Evolutionary conservation across 2,888 invertebrate species (phyloP), one percentile per base, ranked within the genome.

Genomic region (Seira musarum): DNA sequence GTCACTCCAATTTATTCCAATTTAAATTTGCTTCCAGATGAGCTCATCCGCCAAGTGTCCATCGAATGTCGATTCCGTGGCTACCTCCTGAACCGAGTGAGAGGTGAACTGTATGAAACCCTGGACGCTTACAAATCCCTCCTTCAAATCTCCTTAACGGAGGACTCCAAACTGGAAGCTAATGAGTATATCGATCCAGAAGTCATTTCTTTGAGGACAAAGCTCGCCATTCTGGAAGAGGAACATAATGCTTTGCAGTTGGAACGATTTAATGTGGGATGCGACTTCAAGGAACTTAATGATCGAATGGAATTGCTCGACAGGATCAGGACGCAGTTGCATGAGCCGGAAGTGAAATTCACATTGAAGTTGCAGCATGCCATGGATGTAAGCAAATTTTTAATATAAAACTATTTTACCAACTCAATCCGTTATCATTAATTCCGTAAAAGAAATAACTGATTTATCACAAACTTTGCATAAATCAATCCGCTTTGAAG

Each of bases 51-150:
- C 8, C 73, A 82, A 78, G 73, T 78, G 21, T 64, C 78, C 0
- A 15, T 74, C 3, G 73, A 65, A 24, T 69, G 72, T 30, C 69
- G 78, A 1, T 72, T 72, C 22, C 66, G 81, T 21, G 81, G 69
- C 25, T 82, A 73, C 30, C 5, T 82, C n/a, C 70, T 82, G 8
- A 69, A 78, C 21, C 63, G 78, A 13, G 70, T 78, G 15, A 73
- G 81, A n/a, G 81, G 81, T 3, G 81, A 82, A 63, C 61, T 82
- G 61, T 69, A 70, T 19, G 49, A 82, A 63, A 82, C 81, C 8
- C 46, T 81, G 17, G 81, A 82, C 22, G 46, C 81, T 10, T 78
- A 69, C 65, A 78, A 77, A 64, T 46, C 73, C 24, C 69, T 82
- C 13, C 35, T 82, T 3, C 65, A 73, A 49, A 70, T 71, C 8